Base-by-base conservation (phyloP, 1,140 invertebrate genomes). In the Drosophila athabasca region DNA sequence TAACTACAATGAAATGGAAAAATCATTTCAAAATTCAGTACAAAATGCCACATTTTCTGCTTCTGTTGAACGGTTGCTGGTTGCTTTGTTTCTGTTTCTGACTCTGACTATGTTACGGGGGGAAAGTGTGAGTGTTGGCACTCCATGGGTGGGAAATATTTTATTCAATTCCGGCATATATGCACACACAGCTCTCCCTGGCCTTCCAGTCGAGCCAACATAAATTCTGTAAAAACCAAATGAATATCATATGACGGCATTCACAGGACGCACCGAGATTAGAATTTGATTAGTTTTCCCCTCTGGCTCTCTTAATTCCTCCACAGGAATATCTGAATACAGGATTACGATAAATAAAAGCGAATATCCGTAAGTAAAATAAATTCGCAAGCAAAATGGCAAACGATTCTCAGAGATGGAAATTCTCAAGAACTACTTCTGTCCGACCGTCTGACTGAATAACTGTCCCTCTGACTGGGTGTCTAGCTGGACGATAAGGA, bases 1-100 rank as follows among this genome's bases (percentile, higher is more conserved):
- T 59, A 76, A 58, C 72, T 66, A 81, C 72, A 80, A 80, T 80
- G 66, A 60, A 81, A 76, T 81, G 76, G 62, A 81, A 81, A 76
- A 76, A 62, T 71, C 46, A 72, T 81, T 81, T 76, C 48, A 81
- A 59, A 81, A 72, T 55, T 15, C 60, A 65, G 61, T 66, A 76
- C 72, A 76, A 39, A 81, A 76, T 80, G 71, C 70, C 55, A 49
- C 60, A 72, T 67, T 72, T 39, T 39, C 11, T 39, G 11, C 13
- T 39, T 11, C 35, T 39, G 2, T 39, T 13, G 24, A 26, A 26
- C 24, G 4, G 24, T 26, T 26, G 24, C 24, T 26, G 4, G 24
- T 26, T 26, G 24, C 24, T 39, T 4, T 4, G 11, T 11, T 39
- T 39, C 9, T 35, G 8, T 11, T 31, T 7, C 7, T 29, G 17